Percentiles rank a stretch among this genome's conserved stretches.
phyloP scores from a whole-genome alignment of 1,140 invertebrate genomes.

The Atta cephalotes region DNA sequence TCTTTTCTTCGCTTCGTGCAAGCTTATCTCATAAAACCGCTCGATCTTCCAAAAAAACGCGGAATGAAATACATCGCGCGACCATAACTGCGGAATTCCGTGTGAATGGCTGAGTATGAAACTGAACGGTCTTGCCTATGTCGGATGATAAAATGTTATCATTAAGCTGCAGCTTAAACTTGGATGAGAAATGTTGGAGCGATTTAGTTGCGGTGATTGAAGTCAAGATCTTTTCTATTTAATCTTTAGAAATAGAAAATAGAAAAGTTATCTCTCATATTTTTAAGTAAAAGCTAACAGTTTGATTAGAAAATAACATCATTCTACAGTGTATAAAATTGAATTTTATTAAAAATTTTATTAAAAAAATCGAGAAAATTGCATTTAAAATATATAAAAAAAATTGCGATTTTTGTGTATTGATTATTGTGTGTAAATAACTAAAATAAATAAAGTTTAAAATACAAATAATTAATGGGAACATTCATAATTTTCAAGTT shows the following conservation, averaged over 20 bases:
- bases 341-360: conserved; percentile 12
- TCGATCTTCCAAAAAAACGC: conserved; percentile 30
- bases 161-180: conserved; percentile 27
- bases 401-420: neutral
- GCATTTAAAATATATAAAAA: neutral
- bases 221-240: conserved; percentile 1
- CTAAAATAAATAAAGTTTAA: neutral
- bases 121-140: conserved; percentile 22
- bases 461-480: neutral
- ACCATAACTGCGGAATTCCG: conserved; percentile 53
- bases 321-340: neutral
- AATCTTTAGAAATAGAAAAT: conserved; percentile 5
- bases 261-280: neutral
- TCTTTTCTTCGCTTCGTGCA: conserved; percentile 50
- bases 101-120: conserved; percentile 57
- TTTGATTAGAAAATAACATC: neutral
- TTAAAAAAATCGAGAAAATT: neutral
- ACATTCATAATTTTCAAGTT: neutral
- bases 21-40: conserved; percentile 37
- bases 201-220: conserved; percentile 6
- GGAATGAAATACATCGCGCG: conserved; percentile 49
- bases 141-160: conserved; percentile 53
- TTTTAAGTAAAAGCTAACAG: neutral
- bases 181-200: conserved; percentile 10
- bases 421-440: neutral